Base-by-base conservation (phyloP, 1,140 invertebrate species). In the Watersipora subatra region DNA sequence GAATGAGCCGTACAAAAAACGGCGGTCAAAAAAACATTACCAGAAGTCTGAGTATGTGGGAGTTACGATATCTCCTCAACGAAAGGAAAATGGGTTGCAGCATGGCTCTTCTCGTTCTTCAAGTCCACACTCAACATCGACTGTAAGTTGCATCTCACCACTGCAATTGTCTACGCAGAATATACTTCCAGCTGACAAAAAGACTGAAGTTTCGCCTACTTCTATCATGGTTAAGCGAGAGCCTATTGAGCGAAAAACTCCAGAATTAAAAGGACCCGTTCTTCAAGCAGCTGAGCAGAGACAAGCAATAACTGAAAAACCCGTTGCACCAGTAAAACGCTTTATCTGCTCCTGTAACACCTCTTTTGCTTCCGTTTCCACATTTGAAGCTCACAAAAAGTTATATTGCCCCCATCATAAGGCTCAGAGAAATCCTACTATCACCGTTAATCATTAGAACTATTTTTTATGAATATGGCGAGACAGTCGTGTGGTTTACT, bases 1-100 rank as follows among this genome's bases (percentile, higher is more conserved):
- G 66, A 80, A 78, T 66, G 77, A 80, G 65, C 78, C 78, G 0
- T 80, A 80, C 65, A 80, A 80, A 69, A 68, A 77, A 61, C 66
- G 78, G 28, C 61, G 76, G 28, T 80, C 77, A 19, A 63, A 76
- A 26, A 69, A 69, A 29, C 27, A 30, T 19, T 69, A 65, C 27
- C 66, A 69, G 59, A 68, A 67, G 55, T 30, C 57, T 7, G 67
- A 68, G 26, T 22, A 63, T 46, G 34, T 46, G 34, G n/a, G 7
- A 46, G 34, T n/a, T 7, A 7, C 7, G 34, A n/a, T 46, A 12
- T 46, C 34, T 46, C 34, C 34, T 12, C 7, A n/a, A 46, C 34
- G 34, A 12, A 46, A 46, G 34, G 34, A 46, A n/a, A 46, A 46
- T 46, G 34, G n/a, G 34, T 46, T 46, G n/a, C n/a, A 12, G 7